phyloP scores from a whole-genome alignment of 2,888 invertebrate genomes.

The Cyaniris semiargus region DNA sequence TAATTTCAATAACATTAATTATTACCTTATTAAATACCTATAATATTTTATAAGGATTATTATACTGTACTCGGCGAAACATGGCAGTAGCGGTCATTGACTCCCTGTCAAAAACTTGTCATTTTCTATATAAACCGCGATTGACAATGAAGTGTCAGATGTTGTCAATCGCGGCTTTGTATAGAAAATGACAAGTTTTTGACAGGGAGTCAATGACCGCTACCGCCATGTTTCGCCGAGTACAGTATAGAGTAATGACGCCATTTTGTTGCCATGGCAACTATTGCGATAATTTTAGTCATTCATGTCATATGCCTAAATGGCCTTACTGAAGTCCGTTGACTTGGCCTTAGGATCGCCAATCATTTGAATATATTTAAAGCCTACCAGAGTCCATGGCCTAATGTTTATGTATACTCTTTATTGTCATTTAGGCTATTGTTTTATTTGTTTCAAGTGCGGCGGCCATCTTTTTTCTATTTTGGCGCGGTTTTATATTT shows the following conservation, averaged over 20 bases:
- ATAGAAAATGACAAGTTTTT: too few species aligned
- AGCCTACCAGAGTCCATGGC: conserved; percentile 10
- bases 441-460: neutral
- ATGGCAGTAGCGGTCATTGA: too few species aligned
- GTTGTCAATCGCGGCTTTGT: too few species aligned
- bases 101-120: too few species aligned
- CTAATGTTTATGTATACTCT: conserved; percentile 5
- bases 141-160: too few species aligned
- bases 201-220: too few species aligned
- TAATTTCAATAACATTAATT: conserved; percentile 1
- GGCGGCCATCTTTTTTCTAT: neutral
- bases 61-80: too few species aligned
- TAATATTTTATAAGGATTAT: neutral
- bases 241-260: neutral
- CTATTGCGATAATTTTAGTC: neutral
- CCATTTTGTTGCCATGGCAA: neutral
- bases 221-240: too few species aligned
- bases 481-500: neutral
- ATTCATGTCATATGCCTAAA: neutral
- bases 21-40: neutral
- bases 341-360: conserved; percentile 16
- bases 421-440: neutral
- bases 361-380: conserved; percentile 22
- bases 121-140: too few species aligned
- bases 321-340: conserved; percentile 2